These are phyloP conservation scores for Laterallus jamaicensis DNA, from an alignment of 2,113 vertebrate genomes.

Conservation along the genomic window DNA sequence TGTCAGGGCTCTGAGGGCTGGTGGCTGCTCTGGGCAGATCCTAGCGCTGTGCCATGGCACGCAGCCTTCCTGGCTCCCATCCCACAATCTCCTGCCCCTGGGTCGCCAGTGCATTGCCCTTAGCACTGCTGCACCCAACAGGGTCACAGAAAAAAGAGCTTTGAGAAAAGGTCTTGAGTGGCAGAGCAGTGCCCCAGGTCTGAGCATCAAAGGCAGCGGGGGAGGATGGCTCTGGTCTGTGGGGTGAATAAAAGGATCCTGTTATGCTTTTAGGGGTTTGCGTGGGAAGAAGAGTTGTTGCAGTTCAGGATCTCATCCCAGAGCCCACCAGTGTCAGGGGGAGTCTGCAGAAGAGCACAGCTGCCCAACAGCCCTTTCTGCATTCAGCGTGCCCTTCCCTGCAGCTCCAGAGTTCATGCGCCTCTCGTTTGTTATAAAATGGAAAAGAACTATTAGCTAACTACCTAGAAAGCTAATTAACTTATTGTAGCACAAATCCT, in stretches of 20 bases:
- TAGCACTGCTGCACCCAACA: accelerated
- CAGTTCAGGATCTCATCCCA: background rate
- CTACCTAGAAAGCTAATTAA: constrained; percentile 43
- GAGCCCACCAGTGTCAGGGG: background rate
- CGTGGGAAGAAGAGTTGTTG: background rate
- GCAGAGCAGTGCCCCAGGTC: background rate
- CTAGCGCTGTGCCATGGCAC: accelerated
- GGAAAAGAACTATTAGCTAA: constrained; percentile 9
- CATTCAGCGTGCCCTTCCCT: background rate
- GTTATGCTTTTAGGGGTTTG: background rate
- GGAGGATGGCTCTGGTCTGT: background rate
- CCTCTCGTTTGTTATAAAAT: background rate
- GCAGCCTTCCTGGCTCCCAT: accelerated
- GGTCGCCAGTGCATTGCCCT: accelerated
- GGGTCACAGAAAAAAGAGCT: background rate
- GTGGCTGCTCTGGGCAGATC: background rate
- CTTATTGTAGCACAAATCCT: constrained; percentile 28
- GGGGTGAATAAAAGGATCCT: background rate
- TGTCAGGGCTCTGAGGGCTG: background rate
- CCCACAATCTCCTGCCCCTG: background rate
- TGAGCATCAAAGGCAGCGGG: accelerated
- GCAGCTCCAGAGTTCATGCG: background rate
- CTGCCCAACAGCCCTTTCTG: background rate
- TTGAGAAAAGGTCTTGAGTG: accelerated
- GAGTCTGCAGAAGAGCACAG: background rate